Percentiles rank a stretch among this genome's conserved stretches.
Evolutionary conservation across 2,888 invertebrate species (phyloP).

Genomic region (Alloscopus bannaensis): DNA sequence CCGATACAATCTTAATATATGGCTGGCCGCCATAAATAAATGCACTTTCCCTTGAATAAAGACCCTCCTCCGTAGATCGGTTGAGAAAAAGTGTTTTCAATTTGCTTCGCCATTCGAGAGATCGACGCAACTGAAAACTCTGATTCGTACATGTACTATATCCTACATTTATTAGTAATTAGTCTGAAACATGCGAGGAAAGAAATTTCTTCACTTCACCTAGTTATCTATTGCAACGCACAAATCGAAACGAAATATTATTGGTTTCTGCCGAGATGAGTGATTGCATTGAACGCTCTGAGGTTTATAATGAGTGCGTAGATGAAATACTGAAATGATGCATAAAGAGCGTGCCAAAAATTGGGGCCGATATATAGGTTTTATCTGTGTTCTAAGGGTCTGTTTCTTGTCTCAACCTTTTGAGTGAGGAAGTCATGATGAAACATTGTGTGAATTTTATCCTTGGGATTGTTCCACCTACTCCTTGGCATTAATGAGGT

Average conservation of each 20-base stretch:
- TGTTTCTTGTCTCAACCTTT: no score
- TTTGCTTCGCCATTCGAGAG: no score
- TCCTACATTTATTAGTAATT: neutral
- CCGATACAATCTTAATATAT: no score
- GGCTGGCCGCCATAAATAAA: conserved; percentile 2
- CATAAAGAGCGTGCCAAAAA: neutral
- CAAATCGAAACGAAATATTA: neutral
- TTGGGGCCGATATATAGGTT: no score
- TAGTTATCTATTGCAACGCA: neutral
- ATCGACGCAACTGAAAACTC: neutral
- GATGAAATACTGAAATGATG: neutral
- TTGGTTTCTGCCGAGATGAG: neutral
- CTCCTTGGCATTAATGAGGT: neutral
- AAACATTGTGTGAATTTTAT: neutral
- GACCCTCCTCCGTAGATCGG: neutral
- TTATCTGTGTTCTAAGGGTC: no score
- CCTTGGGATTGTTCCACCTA: neutral
- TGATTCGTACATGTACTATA: neutral
- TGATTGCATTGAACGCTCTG: neutral
- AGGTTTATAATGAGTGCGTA: neutral
- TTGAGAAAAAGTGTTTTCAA: no score
- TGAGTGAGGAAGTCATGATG: neutral
- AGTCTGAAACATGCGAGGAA: neutral
- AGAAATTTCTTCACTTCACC: conserved; percentile 3
- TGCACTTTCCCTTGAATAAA: conserved; percentile 27